These are phyloP conservation scores for Eupithecia tripunctaria DNA, from an alignment of 2,888 invertebrate genomes.

Conservation along the genomic window DNA sequence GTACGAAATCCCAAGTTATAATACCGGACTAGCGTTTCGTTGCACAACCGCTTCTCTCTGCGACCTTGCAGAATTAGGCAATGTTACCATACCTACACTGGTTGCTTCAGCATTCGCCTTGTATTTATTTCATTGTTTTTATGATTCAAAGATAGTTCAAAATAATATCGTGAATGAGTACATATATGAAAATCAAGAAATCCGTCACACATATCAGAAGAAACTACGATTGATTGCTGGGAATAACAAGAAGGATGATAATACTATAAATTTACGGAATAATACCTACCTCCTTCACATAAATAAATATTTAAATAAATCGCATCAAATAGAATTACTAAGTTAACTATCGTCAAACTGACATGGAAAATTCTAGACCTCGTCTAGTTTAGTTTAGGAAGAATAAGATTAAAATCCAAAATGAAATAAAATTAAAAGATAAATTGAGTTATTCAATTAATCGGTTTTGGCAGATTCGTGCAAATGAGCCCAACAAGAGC, in stretches of 20 bases:
- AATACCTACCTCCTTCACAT: not conserved
- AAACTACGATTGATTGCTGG: not conserved
- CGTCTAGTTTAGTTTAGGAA: not conserved
- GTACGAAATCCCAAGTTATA: slow-evolving; percentile 27
- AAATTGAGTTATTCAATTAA: not conserved
- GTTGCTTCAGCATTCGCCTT: slow-evolving; percentile 47
- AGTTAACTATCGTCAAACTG: not conserved
- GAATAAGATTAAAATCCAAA: too few species aligned
- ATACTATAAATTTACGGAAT: not conserved
- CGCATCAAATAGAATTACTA: not conserved
- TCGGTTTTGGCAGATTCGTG: not conserved
- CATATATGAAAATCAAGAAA: not conserved
- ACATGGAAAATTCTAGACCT: not conserved
- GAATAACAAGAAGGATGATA: not conserved
- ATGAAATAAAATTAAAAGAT: not conserved
- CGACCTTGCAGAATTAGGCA: slow-evolving; percentile 70
- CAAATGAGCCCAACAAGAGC: not conserved
- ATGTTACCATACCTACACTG: slow-evolving; percentile 51
- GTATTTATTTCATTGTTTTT: slow-evolving; percentile 47
- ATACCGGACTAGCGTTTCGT: slow-evolving; percentile 38
- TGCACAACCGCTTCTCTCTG: slow-evolving; percentile 40
- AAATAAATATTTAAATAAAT: not conserved
- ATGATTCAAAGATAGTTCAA: slow-evolving; percentile 21
- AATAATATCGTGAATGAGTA: slow-evolving; percentile 3
- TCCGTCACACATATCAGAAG: not conserved